Base-by-base conservation (phyloP, 2,113 vertebrate genomes). In the Thunnus maccoyii region DNA sequence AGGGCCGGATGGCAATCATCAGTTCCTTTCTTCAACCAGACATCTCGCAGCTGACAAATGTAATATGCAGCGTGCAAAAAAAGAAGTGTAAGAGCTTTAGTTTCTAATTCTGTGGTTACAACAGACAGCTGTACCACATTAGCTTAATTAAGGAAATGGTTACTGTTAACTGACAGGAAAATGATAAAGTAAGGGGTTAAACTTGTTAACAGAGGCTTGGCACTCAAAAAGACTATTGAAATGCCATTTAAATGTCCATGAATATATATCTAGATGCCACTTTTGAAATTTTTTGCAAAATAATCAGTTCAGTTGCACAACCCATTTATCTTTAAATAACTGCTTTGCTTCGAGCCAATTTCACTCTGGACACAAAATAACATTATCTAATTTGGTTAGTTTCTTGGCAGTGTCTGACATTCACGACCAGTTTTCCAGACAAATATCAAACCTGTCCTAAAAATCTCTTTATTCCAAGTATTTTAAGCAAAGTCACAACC, bases 121-220 rank as follows among this genome's bases (percentile, higher is more conserved):
- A 2, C 65, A 72, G 13, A 46, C 72, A 69, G 71, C 72, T 80
- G 77, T 46, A 68, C 25, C 62, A 30, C 51, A 16, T 30, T 17
- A 47, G 41, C 17, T 55, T 15, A 32, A 85, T 27, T 25, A 48
- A 74, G 50, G 36, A 83, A 77, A 48, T 73, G 11, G 0, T 50
- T 54, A 16, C 8, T 69, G 68, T 68, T 32, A n/a, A 48, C 11
- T 58, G 41, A 47, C 5, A 44, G 16, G 22, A 61, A 30, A 69
- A 20, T 62, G 52, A 25, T 1, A 66, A 6, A 70, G 16, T 4
- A 47, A 27, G 7, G 0, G 6, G 22, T 69, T 10, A 27, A 15
- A 17, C 32, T 15, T 30, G 27, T 30, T 16, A 50, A 46, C 8
- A 36, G 15, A 56, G 6, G 9, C 1, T 20, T 16, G 2, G 5